Evolutionary conservation across 2,113 vertebrate genomes (phyloP), one percentile per base, ranked within the genome.

Genomic region (Psephotus haematonotus): DNA sequence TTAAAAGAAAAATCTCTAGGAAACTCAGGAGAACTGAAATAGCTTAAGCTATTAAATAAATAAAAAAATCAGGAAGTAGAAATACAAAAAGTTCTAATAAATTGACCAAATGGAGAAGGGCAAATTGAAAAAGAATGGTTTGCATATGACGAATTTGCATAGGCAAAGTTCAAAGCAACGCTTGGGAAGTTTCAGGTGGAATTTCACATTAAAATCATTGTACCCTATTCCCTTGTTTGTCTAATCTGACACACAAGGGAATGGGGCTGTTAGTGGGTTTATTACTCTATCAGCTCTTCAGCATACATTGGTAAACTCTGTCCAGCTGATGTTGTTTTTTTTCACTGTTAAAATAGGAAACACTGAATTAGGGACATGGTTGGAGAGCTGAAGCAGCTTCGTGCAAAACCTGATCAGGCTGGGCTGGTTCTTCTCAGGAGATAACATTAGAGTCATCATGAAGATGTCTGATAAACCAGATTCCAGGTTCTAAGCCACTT

Each of bases 1-100:
- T 95, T 91, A 82, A 85, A 93, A 96, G 57, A 84, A 93, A 94
- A 91, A 96, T 75, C 46, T 83, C 46, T 89, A 78, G 62, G 28
- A 94, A 97, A 94, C 39, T 78, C 13, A 64, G 20, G 11, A 89
- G 46, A 86, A 91, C 46, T 79, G 65, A 78, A 95, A 93, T 60
- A 96, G 41, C 23, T 10, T 71, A 68, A 86, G 10, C 22, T 82
- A 84, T 43, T 92, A 83, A 88, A 69, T 68, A 63, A 20, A 47
- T 17, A 24, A 72, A 52, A 52, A 86, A 39, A 14, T 28, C 50
- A 77, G 28, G 81, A 55, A 75, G 67, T 50, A 82, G 19, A 67
- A 89, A 91, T 75, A 60, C 11, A 27, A 67, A 64, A 91, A 78
- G 37, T 64, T 46, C 39, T 79, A 91, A 85, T 87, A 93, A 82